Evolutionary conservation across 2,888 invertebrate species (phyloP).

Genomic region (Acheta domesticus): DNA sequence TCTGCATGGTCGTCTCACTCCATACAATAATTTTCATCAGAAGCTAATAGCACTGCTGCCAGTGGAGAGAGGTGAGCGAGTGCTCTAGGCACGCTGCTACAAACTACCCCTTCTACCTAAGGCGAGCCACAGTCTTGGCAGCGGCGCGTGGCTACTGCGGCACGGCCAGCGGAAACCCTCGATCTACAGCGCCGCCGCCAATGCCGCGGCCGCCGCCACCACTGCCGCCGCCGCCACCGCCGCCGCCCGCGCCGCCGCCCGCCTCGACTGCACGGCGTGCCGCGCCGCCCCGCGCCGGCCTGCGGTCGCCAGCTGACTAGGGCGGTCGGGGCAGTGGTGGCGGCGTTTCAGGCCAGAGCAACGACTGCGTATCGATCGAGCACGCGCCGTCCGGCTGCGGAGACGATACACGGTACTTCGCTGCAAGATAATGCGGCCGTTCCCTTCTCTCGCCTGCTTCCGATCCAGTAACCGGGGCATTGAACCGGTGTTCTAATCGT

Average conservation of each 20-base stretch:
- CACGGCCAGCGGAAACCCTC: neutral
- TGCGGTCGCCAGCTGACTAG: neutral
- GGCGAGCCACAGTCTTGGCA: no score
- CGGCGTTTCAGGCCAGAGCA: slow-evolving; percentile 6
- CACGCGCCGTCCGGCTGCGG: slow-evolving; percentile 3
- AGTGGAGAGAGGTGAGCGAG: no score
- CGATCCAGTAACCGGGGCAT: no score
- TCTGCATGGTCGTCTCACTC: no score
- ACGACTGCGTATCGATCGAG: slow-evolving; percentile 21
- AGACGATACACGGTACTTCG: neutral
- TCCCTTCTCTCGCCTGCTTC: neutral
- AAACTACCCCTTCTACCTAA: no score
- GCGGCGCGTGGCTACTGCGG: no score
- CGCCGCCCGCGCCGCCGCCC: neutral
- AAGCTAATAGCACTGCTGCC: no score
- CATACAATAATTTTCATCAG: no score
- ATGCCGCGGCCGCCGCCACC: neutral
- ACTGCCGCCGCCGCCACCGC: neutral
- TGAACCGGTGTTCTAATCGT: no score
- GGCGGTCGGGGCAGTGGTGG: neutral
- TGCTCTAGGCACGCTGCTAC: no score
- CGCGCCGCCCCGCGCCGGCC: neutral
- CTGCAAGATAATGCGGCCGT: neutral
- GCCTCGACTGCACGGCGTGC: neutral
- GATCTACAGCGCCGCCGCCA: neutral